These are phyloP conservation scores for Crepidodera aurea DNA, from an alignment of 2,888 invertebrate species.

Conservation along the genomic window DNA sequence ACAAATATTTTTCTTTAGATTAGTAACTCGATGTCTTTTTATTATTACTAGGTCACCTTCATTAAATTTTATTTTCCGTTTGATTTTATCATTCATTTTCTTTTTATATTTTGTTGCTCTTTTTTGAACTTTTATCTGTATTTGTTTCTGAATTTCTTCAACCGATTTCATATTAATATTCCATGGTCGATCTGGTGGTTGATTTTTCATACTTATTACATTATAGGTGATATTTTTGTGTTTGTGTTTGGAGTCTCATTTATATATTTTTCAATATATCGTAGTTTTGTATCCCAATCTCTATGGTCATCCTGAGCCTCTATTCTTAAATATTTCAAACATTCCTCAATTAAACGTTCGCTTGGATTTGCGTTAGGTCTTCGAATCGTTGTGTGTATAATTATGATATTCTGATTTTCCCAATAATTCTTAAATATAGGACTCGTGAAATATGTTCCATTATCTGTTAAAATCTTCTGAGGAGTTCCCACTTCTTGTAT, in stretches of 20 bases:
- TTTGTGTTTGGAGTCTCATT: conserved; percentile 13
- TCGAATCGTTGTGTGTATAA: neutral
- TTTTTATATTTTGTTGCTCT: conserved; percentile 6
- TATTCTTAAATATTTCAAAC: conserved; percentile 9
- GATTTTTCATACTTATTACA: neutral
- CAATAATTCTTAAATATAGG: neutral
- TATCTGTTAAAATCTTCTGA: neutral
- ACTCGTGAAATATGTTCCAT: neutral
- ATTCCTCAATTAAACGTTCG: neutral
- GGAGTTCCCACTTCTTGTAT: neutral
- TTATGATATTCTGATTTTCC: neutral
- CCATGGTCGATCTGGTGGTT: conserved; percentile 23
- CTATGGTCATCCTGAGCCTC: neutral
- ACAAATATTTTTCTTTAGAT: neutral
- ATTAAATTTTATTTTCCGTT: neutral
- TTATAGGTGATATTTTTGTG: conserved; percentile 9
- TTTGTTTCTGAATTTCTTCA: conserved; percentile 5
- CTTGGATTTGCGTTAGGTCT: neutral
- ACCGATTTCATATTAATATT: neutral
- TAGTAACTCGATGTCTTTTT: conserved; percentile 10
- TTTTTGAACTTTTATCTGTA: conserved; percentile 3
- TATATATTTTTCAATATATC: conserved; percentile 10
- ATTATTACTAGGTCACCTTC: conserved; percentile 21
- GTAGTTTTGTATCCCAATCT: conserved; percentile 6
- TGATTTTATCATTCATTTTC: neutral